Evolutionary conservation across 2,113 vertebrate species (phyloP).

Genomic region (Myotis yumanensis): DNA sequence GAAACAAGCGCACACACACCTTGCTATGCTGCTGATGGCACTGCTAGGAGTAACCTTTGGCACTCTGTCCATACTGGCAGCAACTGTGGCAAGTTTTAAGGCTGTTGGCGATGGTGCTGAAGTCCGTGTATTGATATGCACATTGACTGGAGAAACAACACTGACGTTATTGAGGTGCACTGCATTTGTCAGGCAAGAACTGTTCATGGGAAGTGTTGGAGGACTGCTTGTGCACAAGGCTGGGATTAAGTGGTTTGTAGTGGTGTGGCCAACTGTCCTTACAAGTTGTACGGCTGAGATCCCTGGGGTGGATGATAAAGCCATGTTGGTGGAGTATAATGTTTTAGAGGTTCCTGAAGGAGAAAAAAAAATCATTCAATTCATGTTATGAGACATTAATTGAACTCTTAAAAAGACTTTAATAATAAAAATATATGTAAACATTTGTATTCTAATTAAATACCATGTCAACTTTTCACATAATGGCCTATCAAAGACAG

Average conservation of each 20-base stretch:
- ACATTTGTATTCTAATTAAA: conserved; percentile 36
- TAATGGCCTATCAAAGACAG: not conserved
- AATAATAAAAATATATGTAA: not conserved
- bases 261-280: conserved; percentile 89
- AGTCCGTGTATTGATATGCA: conserved; percentile 90
- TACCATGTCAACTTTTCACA: conserved; percentile 14
- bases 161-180: conserved; percentile 92
- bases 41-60: conserved; percentile 94
- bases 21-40: conserved; percentile 92
- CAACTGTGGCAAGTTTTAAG: conserved; percentile 96
- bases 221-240: conserved; percentile 89
- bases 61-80: conserved; percentile 93
- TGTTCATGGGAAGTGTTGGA: conserved; percentile 91
- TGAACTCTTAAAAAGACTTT: not conserved
- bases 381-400: conserved; percentile 13
- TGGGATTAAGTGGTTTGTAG: conserved; percentile 90
- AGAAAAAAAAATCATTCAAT: conserved; percentile 55
- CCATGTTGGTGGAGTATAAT: conserved; percentile 89
- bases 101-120: conserved; percentile 93
- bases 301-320: conserved; percentile 89
- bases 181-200: conserved; percentile 88
- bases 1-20: conserved; percentile 77
- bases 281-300: conserved; percentile 89
- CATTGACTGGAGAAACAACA: conserved; percentile 92
- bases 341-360: conserved; percentile 89